phyloP scores from a whole-genome alignment of 1,140 invertebrate genomes.

The Portunus trituberculatus region DNA sequence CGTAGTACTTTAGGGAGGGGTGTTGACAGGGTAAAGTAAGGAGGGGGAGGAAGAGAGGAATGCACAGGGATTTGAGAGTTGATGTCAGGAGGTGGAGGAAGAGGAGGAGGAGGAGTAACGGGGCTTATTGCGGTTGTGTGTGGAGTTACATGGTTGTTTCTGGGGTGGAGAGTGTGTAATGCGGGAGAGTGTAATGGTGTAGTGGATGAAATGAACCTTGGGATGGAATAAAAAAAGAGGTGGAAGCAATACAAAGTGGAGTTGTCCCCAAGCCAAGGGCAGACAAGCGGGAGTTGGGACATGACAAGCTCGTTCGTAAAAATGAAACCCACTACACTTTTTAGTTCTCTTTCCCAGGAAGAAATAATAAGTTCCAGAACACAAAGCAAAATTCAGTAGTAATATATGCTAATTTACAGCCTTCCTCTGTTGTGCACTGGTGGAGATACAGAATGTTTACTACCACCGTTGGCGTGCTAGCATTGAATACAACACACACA shows the following conservation, averaged over 20 bases:
- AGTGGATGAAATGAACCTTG: neutral
- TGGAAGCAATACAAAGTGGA: too few species aligned
- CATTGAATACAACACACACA: slow-evolving; percentile 8
- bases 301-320: too few species aligned
- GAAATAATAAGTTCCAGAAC: too few species aligned
- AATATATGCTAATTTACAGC: too few species aligned
- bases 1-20: neutral
- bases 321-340: too few species aligned
- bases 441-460: too few species aligned
- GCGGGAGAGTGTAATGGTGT: too few species aligned
- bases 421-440: too few species aligned
- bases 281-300: neutral
- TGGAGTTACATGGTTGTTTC: neutral
- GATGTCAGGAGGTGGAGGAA: neutral
- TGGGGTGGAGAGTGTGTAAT: too few species aligned
- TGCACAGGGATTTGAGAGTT: neutral
- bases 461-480: neutral
- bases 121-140: neutral
- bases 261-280: neutral
- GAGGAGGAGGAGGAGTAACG: neutral
- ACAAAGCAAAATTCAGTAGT: too few species aligned
- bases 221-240: too few species aligned
- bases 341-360: too few species aligned
- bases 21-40: neutral
- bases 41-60: neutral